Evolutionary conservation across 2,113 vertebrate species (phyloP), one percentile per base, ranked within the genome.

Genomic region (Raja brachyura): DNA sequence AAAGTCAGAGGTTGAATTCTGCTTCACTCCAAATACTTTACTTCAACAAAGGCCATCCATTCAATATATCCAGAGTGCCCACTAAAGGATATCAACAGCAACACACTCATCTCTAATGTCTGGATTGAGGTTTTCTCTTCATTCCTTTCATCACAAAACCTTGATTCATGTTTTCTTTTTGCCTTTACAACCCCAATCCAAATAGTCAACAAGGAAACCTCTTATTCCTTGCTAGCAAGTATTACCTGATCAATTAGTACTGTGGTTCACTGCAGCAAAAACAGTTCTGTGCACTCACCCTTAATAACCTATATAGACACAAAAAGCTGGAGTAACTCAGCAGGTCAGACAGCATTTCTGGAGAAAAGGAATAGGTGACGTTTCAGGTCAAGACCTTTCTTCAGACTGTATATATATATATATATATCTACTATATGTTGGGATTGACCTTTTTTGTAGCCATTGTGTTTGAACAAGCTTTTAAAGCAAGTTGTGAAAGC

Each of bases 51-150:
- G 33, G 6, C 16, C 48, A 39, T 3, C 77, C 31, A 39, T 79
- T 20, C 78, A 81, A 7, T 54, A 48, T 22, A 83, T 25, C 22
- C 20, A 83, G 79, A 56, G 48, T 25, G 48, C 20, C 25, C 78
- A 83, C 22, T 83, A 83, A 83, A 83, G 48, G 79, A 61, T n/a
- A 86, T 31, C 28, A 86, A 86, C 56, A 86, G 28, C 56, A 86
- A 77, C n/a, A 77, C 31, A 25, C 48, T 11, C 48, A 4, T 81
- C 28, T 81, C 33, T 54, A 54, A 6, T 81, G 56, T 81, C 20
- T 28, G 48, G 79, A 20, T 9, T 56, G 20, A 83, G 48, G 20
- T 81, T 20, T 54, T 2, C 18, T 81, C 33, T 81, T 33, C 33
- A 8, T 48, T 81, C 22, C 39, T 48, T 56, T 81, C 28, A 22